Evolutionary conservation across 2,888 invertebrate species (phyloP), one percentile per base, ranked within the genome.

Genomic region (Gastrophysa polygoni): DNA sequence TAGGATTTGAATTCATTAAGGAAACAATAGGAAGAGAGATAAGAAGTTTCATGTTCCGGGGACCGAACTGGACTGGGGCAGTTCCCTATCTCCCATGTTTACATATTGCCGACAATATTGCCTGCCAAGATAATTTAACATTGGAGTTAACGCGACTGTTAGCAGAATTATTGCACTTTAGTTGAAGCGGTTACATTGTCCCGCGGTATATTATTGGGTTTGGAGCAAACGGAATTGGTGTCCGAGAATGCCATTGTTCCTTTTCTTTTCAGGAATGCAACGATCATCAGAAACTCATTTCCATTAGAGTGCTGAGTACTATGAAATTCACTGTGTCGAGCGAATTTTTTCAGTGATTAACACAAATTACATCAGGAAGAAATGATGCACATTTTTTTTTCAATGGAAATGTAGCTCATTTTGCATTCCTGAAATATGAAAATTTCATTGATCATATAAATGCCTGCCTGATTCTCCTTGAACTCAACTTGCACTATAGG

Each of bases 1-100:
- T 74, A 73, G 77, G 79, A 79, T 80, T 79, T 78, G 79, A 80
- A 80, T 80, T 80, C 79, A 80, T 80, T 80, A 79, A 74, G 75
- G 71, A 72, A 79, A 80, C 79, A 79, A 80, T 80, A 79, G 78
- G 78, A 78, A 77, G 77, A 71, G 73, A 76, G 80, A 80, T 79
- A 80, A 79, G 79, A 78, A 78, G 74, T 78, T 54, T 73, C 73
- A 71, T 63, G 63, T 63, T 63, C 63, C 63, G 59, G 63, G 59
- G 59, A 59, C 61, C 60, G 64, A 64, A 63, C 59, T 59, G 47
- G 63, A 57, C 65, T 64, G 65, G 57, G 59, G 4, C 54, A 43
- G 43, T 54, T 54, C 29, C 54, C 54, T 54, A 50, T 29, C 59
- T 60, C 66, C 64, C 44, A 11, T 71, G 74, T 73, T 74, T 73